These are phyloP conservation scores for Arenaria interpres DNA, from an alignment of 2,113 vertebrate genomes.

Conservation along the genomic window DNA sequence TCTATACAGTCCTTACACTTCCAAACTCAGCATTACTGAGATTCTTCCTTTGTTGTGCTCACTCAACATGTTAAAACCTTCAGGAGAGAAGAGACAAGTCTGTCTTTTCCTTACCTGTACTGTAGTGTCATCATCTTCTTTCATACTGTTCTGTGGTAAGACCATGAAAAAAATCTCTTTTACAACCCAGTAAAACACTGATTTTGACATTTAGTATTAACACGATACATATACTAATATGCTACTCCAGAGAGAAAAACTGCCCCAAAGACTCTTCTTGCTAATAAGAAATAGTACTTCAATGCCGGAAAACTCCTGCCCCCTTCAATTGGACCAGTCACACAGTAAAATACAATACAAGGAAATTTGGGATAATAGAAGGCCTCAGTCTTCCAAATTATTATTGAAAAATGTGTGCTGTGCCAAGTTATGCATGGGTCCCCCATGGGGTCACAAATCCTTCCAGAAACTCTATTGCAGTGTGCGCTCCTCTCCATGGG, in stretches of 20 bases:
- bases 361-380: neutral
- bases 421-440: neutral
- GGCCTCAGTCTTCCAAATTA: neutral
- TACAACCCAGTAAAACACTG: neutral
- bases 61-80: neutral
- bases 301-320: neutral
- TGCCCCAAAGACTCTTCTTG: neutral
- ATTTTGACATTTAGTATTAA: neutral
- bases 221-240: neutral
- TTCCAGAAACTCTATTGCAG: neutral
- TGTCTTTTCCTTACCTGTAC: neutral
- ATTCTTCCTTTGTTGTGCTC: neutral
- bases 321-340: neutral
- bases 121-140: rapidly evolving
- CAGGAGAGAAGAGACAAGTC: neutral
- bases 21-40: neutral
- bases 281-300: neutral
- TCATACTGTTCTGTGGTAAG: neutral
- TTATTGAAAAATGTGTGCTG: neutral
- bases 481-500: neutral
- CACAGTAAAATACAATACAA: neutral
- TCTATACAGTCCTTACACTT: neutral
- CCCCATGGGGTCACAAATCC: too few species aligned
- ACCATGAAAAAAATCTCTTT: neutral
- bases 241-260: neutral